Evolutionary conservation across 2,888 invertebrate genomes (phyloP).

Genomic region (Stictocephala bisonia): DNA sequence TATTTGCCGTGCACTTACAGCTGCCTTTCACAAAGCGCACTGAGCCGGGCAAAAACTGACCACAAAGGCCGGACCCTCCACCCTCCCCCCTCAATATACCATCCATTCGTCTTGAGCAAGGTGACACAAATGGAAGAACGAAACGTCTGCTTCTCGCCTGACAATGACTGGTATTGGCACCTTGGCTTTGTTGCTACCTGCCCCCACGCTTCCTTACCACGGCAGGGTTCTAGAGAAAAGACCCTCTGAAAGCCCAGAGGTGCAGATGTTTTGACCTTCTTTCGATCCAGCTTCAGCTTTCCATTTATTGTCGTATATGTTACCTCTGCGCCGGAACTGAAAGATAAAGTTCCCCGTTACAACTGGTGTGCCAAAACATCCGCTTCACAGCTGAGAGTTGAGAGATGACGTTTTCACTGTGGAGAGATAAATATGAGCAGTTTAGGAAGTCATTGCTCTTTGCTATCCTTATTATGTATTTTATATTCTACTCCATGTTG

Average conservation of each 20-base stretch:
- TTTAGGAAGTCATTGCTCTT: too few relatives aligned
- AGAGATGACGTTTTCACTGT: too few relatives aligned
- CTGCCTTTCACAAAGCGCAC: slow-evolving; percentile 14
- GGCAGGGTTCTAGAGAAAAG: too few relatives aligned
- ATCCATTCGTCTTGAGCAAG: slow-evolving; percentile 15
- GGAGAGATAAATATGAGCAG: too few relatives aligned
- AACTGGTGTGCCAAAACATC: too few relatives aligned
- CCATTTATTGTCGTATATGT: slow-evolving; percentile 22
- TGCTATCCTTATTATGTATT: too few relatives aligned
- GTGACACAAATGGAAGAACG: slow-evolving; percentile 21
- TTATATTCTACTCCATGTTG: too few relatives aligned
- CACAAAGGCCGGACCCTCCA: slow-evolving; percentile 14
- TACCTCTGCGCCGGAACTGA: slow-evolving; percentile 18
- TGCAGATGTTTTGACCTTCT: slow-evolving; percentile 35
- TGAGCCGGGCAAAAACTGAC: slow-evolving; percentile 30
- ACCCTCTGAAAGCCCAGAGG: not conserved
- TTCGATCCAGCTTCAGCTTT: slow-evolving; percentile 24
- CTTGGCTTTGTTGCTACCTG: not conserved
- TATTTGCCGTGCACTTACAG: slow-evolving; percentile 36
- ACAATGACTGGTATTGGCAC: not conserved
- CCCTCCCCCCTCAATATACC: not conserved
- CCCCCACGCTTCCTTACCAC: not conserved
- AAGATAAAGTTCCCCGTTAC: not conserved
- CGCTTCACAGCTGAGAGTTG: too few relatives aligned
- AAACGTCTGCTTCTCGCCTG: slow-evolving; percentile 20